Base-by-base conservation (phyloP, 1,140 invertebrate species). In the Reticulitermes speratus region DNA sequence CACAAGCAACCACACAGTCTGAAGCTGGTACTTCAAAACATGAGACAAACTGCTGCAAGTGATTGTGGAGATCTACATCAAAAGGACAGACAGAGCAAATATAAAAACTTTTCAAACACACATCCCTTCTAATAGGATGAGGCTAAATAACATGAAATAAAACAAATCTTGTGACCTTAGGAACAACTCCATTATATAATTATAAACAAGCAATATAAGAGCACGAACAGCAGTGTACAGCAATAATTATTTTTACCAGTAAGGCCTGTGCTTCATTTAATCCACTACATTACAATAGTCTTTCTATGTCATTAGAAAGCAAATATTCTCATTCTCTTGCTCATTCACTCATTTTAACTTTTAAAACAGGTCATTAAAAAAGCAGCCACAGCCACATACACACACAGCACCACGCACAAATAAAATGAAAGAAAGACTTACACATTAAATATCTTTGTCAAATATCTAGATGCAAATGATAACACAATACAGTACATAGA, bases 131-230 rank as follows among this genome's bases (percentile, higher is more conserved):
- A 75, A 2, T 25, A 75, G 65, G 65, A 75, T 30, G 14, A 30
- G 6, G n/a, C 65, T 30, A 75, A 75, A 30, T 75, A 75, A 75
- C 65, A 75, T 6, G n/a, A 75, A 75, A 75, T 75, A 75, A 75
- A 75, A 75, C 7, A 38, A 75, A 75, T 75, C 65, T 75, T 75
- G 65, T 75, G 65, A 75, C 65, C 65, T 75, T 75, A 75, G 65
- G 65, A 75, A 75, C 65, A 75, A 30, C 14, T 75, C 25, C 65
- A 75, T 75, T 75, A 75, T 75, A 75, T 75, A 75, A 75, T 75
- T 75, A 75, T 75, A 75, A n/a, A 75, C 65, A 75, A 75, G 65
- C 65, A 30, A 75, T 75, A 75, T 75, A 75, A 75, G 65, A 75
- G 65, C n/a, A 9, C 7, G 25, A 75, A 75, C 52, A 75, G 65